Evolutionary conservation across 2,113 vertebrate genomes (phyloP).

Genomic region (Atherinomorus stipes): DNA sequence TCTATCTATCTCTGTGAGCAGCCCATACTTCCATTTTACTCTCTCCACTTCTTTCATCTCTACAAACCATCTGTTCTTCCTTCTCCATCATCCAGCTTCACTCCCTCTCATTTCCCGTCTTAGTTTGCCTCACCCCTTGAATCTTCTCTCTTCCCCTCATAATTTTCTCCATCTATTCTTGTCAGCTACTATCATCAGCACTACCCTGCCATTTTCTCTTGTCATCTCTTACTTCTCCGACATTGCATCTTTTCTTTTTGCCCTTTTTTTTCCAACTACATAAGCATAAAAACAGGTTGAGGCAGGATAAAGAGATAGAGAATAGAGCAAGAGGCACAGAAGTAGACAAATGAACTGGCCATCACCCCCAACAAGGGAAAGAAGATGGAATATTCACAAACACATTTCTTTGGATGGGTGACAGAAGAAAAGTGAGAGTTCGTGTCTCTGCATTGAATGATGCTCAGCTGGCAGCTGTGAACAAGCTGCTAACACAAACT

Average conservation of each 20-base stretch:
- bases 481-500: background rate
- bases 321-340: slow-evolving; percentile 8
- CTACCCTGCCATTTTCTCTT: slow-evolving; percentile 27
- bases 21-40: background rate
- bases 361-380: slow-evolving; percentile 33
- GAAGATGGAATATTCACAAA: slow-evolving; percentile 44
- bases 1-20: background rate
- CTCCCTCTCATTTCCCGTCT: slow-evolving; percentile 7
- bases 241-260: slow-evolving; percentile 23
- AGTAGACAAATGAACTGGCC: slow-evolving; percentile 42
- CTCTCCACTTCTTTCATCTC: slow-evolving; percentile 24
- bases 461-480: background rate
- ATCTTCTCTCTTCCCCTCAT: slow-evolving; percentile 8
- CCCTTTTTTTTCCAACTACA: slow-evolving; percentile 26
- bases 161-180: slow-evolving; percentile 6
- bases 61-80: slow-evolving; percentile 18
- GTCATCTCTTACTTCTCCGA: slow-evolving; percentile 26
- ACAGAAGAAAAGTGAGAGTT: background rate
- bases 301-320: slow-evolving; percentile 20
- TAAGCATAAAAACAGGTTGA: slow-evolving; percentile 22
- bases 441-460: background rate
- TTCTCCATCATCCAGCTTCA: slow-evolving; percentile 34
- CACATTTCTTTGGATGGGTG: slow-evolving; percentile 2
- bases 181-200: slow-evolving; percentile 19
- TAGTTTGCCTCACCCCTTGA: slow-evolving; percentile 24